Evolutionary conservation across 2,888 invertebrate genomes (phyloP).

Genomic region (Heliothis peltigera): DNA sequence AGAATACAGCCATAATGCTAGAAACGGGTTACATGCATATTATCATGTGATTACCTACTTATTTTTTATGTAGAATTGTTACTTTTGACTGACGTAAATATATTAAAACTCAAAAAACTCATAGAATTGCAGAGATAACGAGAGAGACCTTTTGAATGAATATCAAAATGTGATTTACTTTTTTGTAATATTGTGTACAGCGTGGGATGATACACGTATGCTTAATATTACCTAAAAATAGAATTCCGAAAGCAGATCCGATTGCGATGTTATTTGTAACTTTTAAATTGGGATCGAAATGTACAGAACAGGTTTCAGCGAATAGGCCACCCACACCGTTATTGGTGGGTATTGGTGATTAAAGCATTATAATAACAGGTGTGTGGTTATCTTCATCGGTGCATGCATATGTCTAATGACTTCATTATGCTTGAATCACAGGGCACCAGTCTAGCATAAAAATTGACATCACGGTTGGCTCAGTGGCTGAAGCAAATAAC

Average conservation of each 20-base stretch:
- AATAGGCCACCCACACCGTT: constrained; percentile 27
- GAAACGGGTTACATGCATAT: constrained; percentile 7
- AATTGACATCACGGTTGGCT: neutral
- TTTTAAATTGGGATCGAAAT: constrained; percentile 17
- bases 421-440: constrained; percentile 23
- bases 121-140: no score
- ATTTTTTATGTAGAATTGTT: no score
- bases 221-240: neutral
- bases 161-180: no score
- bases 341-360: constrained; percentile 2
- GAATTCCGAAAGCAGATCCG: neutral
- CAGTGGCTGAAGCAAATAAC: neutral
- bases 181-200: neutral
- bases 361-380: constrained; percentile 22
- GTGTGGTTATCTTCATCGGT: constrained; percentile 1
- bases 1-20: constrained; percentile 39
- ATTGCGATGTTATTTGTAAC: constrained; percentile 9
- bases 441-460: constrained; percentile 16
- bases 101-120: no score
- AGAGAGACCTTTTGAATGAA: no score
- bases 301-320: neutral
- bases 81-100: no score
- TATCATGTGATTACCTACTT: no score
- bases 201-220: neutral
- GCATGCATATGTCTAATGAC: constrained; percentile 22